Conservation (phyloP, 2,797 vertebrate genomes). For the Phataginus tetradactyla region DNA sequence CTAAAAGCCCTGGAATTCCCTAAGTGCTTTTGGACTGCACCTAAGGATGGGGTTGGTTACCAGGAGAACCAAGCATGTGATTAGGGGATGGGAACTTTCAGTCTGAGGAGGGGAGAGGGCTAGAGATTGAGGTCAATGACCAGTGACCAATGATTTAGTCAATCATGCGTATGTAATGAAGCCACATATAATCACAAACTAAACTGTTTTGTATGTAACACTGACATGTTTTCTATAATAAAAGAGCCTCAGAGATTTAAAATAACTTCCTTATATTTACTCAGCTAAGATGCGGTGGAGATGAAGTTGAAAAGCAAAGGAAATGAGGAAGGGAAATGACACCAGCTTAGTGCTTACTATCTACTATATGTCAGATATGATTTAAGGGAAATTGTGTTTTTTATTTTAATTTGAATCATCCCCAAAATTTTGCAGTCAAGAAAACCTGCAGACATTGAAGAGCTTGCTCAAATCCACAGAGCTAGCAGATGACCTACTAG, state of each 20-base stretch:
- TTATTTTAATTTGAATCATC: not conserved
- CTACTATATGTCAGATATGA: not conserved
- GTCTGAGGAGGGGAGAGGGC: not conserved
- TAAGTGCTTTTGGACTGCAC: not conserved
- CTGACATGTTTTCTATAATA: not conserved
- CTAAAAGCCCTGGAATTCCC: not conserved
- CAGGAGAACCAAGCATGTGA: not conserved
- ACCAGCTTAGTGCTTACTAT: not conserved
- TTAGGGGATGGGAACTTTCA: not conserved
- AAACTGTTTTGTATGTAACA: not conserved
- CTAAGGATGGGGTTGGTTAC: not conserved
- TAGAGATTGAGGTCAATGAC: not conserved
- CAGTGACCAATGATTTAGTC: not conserved
- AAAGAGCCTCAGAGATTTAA: not conserved
- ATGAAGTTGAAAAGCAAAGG: not conserved
- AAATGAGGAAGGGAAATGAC: not conserved
- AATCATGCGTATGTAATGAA: not conserved
- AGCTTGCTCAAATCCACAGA: not conserved
- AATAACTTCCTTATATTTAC: not conserved
- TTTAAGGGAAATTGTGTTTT: not conserved
- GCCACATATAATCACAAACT: not conserved
- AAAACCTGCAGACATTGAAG: not conserved
- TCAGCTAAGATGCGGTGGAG: not conserved
- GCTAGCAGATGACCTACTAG: not conserved
- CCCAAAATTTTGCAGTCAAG: not conserved